Percentiles rank a stretch among this genome's conserved stretches.
Conservation (phyloP, 2,113 vertebrate species). For the Drymodes brunneopygia region DNA sequence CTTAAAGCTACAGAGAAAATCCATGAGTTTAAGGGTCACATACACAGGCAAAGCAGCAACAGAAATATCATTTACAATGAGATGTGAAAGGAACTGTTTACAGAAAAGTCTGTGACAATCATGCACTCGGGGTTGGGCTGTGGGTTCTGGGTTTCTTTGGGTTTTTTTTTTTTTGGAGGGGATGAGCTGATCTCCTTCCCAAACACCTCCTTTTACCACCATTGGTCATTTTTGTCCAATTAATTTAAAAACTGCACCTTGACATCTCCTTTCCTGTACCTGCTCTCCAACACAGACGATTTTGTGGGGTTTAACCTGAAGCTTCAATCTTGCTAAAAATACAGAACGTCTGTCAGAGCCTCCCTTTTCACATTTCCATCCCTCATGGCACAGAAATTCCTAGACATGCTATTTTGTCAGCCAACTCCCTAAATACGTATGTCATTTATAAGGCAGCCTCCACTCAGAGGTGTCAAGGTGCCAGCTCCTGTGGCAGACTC, state of each 20-base stretch:
- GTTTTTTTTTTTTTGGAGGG: not conserved
- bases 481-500: conserved; percentile 7
- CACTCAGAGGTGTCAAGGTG: not conserved
- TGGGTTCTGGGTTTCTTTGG: not conserved
- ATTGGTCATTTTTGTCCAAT: not conserved
- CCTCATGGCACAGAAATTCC: not conserved
- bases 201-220: not conserved
- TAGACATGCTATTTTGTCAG: conserved; percentile 12
- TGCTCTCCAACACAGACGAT: not conserved
- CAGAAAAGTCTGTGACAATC: not conserved
- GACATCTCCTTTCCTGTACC: not conserved
- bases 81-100: not conserved
- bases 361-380: not conserved
- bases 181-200: not conserved
- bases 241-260: not conserved
- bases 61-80: not conserved
- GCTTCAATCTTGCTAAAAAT: not conserved
- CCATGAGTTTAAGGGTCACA: not conserved
- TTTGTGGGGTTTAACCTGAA: not conserved
- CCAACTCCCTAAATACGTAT: not conserved
- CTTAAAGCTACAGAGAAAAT: not conserved
- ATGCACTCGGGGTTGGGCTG: not conserved
- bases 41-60: rapidly evolving
- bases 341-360: not conserved
- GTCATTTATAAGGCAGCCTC: not conserved